phyloP scores from a whole-genome alignment of 1,140 invertebrate genomes.

The Drosophila biarmipes region DNA sequence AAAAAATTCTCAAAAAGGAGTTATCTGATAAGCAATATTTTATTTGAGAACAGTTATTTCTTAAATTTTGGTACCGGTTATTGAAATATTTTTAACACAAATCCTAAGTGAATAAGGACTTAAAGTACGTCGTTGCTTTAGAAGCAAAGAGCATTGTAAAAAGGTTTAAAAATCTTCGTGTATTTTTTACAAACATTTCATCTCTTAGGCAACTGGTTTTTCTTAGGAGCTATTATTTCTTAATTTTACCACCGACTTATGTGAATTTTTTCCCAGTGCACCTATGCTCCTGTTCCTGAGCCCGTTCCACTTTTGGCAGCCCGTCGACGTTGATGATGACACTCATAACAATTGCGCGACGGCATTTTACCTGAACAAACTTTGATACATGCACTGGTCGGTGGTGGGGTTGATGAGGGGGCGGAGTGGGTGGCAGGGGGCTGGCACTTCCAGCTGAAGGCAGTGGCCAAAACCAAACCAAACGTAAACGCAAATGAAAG shows the following conservation, averaged over 20 bases:
- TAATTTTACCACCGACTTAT: background rate
- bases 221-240: background rate
- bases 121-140: too few relatives aligned
- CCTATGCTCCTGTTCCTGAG: constrained; percentile 23
- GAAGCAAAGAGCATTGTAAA: too few relatives aligned
- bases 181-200: too few relatives aligned
- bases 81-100: too few relatives aligned
- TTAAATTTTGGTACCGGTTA: too few relatives aligned
- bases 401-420: constrained; percentile 6
- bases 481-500: constrained; percentile 78
- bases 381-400: constrained; percentile 65
- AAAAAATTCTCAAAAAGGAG: too few relatives aligned
- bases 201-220: too few relatives aligned
- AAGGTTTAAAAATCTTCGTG: too few relatives aligned
- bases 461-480: constrained; percentile 69
- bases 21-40: too few relatives aligned
- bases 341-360: constrained; percentile 79
- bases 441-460: constrained; percentile 51
- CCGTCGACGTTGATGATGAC: constrained; percentile 70
- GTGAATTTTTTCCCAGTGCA: background rate
- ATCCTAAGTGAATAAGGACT: too few relatives aligned
- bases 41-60: too few relatives aligned
- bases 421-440: background rate
- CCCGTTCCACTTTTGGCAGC: constrained; percentile 11
- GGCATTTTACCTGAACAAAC: constrained; percentile 83